Base-by-base conservation (phyloP, 1,140 invertebrate species). In the Drosophila teissieri region DNA sequence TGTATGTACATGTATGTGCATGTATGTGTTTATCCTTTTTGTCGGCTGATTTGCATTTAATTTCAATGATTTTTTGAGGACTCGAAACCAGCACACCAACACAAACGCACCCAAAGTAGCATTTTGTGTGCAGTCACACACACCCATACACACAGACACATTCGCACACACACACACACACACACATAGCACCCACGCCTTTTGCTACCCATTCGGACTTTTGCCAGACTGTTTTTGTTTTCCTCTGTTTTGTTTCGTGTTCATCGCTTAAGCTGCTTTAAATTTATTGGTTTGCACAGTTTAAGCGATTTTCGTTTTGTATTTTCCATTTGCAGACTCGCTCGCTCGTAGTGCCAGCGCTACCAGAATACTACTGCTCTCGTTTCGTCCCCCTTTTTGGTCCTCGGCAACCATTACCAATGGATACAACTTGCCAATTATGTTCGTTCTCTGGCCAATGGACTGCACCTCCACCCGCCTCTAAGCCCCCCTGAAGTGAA, bases 341-440 rank as follows among this genome's bases (percentile, higher is more conserved):
- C 31, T 31, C 7, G 31, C n/a, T n/a, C n/a, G n/a, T n/a, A n/a
- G n/a, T n/a, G n/a, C 7, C 27, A 31, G 7, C 27, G 6, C 8
- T 10, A 14, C 39, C 27, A 34, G n/a, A 2, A 4, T 24, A 14
- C 70, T 14, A 34, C 19, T 17, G 14, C 45, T 8, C 22, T 15
- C 8, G 2, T 51, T 31, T 27, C 31, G n/a, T n/a, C n/a, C n/a
- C n/a, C n/a, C n/a, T n/a, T 51, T 34, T 52, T 46, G 14, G 17
- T 19, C 24, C 46, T 40, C 54, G 10, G 17, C n/a, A 40, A n/a
- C 52, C 73, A 70, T 58, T 49, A 60, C 77, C 78, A 82, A 78
- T 78, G 83, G 65, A 86, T 86, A 88, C 80, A 86, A 88, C 82
- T 86, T 86, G 82, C 82, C 82, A 86, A 86, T 86, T 86, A 86